Evolutionary conservation across 2,888 invertebrate genomes (phyloP).

Genomic region (Caenorhabditis zanzibari): DNA sequence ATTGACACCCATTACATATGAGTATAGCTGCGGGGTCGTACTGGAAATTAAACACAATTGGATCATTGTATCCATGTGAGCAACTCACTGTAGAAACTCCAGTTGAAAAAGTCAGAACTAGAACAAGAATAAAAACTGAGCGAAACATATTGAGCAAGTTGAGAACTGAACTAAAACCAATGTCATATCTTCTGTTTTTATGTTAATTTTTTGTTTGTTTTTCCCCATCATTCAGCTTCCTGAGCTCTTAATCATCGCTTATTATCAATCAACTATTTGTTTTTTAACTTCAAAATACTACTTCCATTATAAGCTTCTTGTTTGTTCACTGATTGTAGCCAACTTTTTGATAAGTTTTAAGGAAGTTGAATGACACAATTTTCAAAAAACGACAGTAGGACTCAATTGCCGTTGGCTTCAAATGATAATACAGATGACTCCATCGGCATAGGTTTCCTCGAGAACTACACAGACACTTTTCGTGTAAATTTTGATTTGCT

Average conservation of each 20-base stretch:
- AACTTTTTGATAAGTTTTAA: background rate
- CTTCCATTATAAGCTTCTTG: conserved; percentile 30
- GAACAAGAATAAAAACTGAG: background rate
- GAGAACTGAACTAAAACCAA: conserved; percentile 4
- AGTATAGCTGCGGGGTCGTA: background rate
- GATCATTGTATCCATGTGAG: background rate
- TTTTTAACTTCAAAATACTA: conserved; percentile 27
- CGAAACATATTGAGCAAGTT: conserved; percentile 10
- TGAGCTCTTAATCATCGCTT: conserved; percentile 27
- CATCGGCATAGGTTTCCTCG: conserved; percentile 17
- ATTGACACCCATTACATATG: conserved; percentile 43
- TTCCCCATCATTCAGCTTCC: background rate
- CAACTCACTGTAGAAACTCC: conserved; percentile 9
- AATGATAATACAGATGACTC: conserved; percentile 7
- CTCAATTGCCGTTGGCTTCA: conserved; percentile 12
- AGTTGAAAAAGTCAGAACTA: conserved; percentile 4
- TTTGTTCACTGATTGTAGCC: conserved; percentile 17
- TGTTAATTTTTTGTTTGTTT: conserved; percentile 12
- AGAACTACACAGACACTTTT: too few relatives aligned
- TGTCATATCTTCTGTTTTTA: background rate
- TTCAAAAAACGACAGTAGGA: background rate
- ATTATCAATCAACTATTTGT: conserved; percentile 14
- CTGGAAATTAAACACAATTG: background rate
- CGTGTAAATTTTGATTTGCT: too few relatives aligned
- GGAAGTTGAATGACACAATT: too few relatives aligned